Evolutionary conservation across 2,888 invertebrate genomes (phyloP).

Genomic region (Clitarchus hookeri): DNA sequence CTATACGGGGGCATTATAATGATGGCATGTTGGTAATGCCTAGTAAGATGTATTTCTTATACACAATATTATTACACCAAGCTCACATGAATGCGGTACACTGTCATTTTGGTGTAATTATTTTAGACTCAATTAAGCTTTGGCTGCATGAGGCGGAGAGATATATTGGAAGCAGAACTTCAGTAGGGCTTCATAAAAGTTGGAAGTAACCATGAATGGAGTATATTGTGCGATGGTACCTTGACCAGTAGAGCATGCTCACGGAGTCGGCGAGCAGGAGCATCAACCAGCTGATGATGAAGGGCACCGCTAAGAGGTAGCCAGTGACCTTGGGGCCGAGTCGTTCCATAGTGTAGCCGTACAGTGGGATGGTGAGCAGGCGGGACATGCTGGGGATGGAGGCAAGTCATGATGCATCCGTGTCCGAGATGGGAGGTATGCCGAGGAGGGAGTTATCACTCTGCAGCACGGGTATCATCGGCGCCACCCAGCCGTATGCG

Average conservation of each 20-base stretch:
- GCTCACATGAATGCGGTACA: too few species aligned
- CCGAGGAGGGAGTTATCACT: not conserved
- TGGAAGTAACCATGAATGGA: too few species aligned
- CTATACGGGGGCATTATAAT: too few species aligned
- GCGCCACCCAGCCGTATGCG: not conserved
- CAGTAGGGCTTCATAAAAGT: too few species aligned
- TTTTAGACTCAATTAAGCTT: too few species aligned
- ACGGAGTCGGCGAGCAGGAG: not conserved
- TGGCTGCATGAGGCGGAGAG: too few species aligned
- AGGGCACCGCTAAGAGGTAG: not conserved
- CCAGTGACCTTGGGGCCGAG: not conserved
- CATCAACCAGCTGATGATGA: not conserved
- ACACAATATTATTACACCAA: too few species aligned
- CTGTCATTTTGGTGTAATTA: too few species aligned
- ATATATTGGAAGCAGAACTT: too few species aligned
- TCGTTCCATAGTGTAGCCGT: not conserved
- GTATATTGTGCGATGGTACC: not conserved
- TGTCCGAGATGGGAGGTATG: not conserved
- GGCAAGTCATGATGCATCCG: not conserved
- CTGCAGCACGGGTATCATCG: not conserved
- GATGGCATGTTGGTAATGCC: too few species aligned
- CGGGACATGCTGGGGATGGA: constrained; percentile 14
- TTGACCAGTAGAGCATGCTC: not conserved
- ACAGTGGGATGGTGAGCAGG: not conserved
- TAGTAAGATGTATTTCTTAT: too few species aligned